Evolutionary conservation across 2,113 vertebrate genomes (phyloP), one percentile per base, ranked within the genome.

Genomic region (Prunella fulvescens): DNA sequence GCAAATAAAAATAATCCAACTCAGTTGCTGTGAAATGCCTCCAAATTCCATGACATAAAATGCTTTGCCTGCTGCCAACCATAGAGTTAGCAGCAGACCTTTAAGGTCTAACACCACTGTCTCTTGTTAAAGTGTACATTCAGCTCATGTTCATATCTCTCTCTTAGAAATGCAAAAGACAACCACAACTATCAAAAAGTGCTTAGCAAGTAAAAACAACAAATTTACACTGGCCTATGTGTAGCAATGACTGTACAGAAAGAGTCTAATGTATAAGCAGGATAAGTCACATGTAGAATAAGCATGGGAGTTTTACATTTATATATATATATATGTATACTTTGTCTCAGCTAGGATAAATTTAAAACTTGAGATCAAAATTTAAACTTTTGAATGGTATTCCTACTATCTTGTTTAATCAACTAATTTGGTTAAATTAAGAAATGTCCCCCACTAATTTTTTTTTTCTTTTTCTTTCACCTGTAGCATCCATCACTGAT

Each of bases 71-170:
- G 51, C 67, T 88, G 67, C 64, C 77, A 78, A 33, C 22, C 50
- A 50, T 2, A 28, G 0, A 54, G 35, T 50, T 62, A 51, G 16
- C 40, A 65, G 40, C 19, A 90, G 53, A 73, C 20, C 35, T 70
- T 77, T 39, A 81, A 10, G 39, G 56, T 40, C 47, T 35, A 58
- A 73, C 11, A 11, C 29, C 69, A 45, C 45, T 50, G 40, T n/a
- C 19, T 35, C 56, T 64, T 0, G 0, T 64, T 56, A 22, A 71
- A 65, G 28, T 3, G 2, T 12, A 51, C 9, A 12, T 42, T 81
- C 53, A 86, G 29, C n/a, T 67, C 48, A 33, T 26, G 23, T 26
- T 89, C 22, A 1, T 47, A 3, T 35, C 39, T 72, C 31, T 71
- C 53, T 31, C 45, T 16, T 81, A 78, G 33, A 73, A 81, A 93